Percentiles rank a stretch among this genome's conserved stretches.
Evolutionary conservation across 2,797 vertebrate species (phyloP).

Genomic region (Holocentrus rufus): DNA sequence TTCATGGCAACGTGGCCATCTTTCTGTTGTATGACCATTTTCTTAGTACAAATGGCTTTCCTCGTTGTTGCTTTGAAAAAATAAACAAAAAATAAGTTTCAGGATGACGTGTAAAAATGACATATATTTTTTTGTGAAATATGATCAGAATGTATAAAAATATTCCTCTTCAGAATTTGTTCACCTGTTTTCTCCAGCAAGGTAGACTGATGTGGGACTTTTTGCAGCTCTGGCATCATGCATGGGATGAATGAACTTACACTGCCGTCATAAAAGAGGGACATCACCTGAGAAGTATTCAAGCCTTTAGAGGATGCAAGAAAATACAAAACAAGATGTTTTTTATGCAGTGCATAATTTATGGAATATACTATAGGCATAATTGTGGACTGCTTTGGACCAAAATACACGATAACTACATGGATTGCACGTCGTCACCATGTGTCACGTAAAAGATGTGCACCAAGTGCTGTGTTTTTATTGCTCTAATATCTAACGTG

Average conservation of each 20-base stretch:
- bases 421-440: background rate
- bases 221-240: constrained; percentile 11
- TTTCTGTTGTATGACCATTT: background rate
- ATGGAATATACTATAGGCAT: background rate
- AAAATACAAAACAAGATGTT: background rate
- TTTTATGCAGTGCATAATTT: constrained; percentile 1
- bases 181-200: background rate
- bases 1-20: background rate
- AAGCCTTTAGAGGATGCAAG: constrained; percentile 2
- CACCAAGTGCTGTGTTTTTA: background rate
- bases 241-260: constrained; percentile 41
- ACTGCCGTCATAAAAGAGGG: constrained; percentile 31
- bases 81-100: background rate
- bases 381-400: background rate
- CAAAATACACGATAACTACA: background rate
- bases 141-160: background rate
- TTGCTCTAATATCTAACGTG: background rate
- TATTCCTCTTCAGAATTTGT: background rate
- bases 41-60: background rate
- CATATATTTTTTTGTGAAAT: background rate
- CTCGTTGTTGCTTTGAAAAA: background rate
- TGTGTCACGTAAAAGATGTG: background rate
- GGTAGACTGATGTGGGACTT: constrained; percentile 9
- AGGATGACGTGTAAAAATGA: background rate
- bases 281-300: constrained; percentile 37